Evolutionary conservation across 2,113 vertebrate species (phyloP), one percentile per base, ranked within the genome.

Genomic region (Paradoxurus hermaphroditus): DNA sequence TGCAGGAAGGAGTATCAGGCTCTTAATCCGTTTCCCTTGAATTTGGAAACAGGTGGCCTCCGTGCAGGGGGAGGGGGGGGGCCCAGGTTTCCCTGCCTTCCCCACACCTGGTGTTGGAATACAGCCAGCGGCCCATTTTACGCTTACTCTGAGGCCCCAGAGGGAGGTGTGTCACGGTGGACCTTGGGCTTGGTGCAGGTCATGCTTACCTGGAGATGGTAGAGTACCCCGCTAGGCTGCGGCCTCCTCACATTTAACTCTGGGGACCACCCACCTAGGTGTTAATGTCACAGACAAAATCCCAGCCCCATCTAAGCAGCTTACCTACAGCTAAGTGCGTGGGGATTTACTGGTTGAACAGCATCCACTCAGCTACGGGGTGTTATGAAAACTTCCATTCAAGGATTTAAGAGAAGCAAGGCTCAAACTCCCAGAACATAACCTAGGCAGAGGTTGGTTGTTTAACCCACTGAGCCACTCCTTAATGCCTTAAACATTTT

Each of bases 101-200:
- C 9, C 4, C 5, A 34, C 27, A 19, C 4, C 12, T 21, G 6
- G 39, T 68, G 51, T 36, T 29, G 1, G 25, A 10, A 86, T 11
- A 16, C 44, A 36, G 16, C 3, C 9, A 31, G 7, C 39, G 31
- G 9, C 36, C 36, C 27, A 3, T 15, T 27, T 53, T n/a, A 16
- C 16, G 3, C n/a, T 49, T 23, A 0, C 36, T 34, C 1, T 1
- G 11, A 41, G n/a, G 21, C 23, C 9, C 4, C 0, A 18, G 21
- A 44, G 5, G 59, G 16, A 15, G 62, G 15, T 15, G 29, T 34
- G 15, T 53, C 36, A 91, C 63, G 41, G 3, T 23, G 46, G 36
- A 10, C 51, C 36, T 81, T 44, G 21, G 49, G 23, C 51, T 21
- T 72, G 9, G 34, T 59, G 12, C 1, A 27, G 34, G 23, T 68